phyloP scores from a whole-genome alignment of 2,888 invertebrate genomes.

The Aporophyla nigra region DNA sequence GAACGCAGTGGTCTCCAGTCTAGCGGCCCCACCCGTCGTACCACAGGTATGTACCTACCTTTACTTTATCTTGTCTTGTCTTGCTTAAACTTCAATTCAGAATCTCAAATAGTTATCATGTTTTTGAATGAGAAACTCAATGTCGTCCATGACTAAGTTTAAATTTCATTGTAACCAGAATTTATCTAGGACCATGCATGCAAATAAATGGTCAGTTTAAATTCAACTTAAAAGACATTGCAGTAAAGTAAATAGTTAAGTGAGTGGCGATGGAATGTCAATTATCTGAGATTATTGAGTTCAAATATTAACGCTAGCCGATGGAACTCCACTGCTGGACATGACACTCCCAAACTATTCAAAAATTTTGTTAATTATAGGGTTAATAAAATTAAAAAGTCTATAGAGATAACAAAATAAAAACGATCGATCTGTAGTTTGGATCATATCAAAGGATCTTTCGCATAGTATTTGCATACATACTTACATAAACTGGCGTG shows the following conservation, averaged over 20 bases:
- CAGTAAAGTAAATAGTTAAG: not conserved
- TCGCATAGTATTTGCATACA: not conserved
- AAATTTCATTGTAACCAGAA: not conserved
- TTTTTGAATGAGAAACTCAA: not conserved
- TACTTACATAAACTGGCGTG: too few relatives aligned
- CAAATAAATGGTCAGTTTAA: not conserved
- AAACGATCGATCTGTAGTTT: not conserved
- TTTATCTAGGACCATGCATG: not conserved
- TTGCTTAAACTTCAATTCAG: slow-evolving; percentile 16
- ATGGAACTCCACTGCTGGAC: slow-evolving; percentile 28
- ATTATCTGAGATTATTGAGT: slow-evolving; percentile 37
- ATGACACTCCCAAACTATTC: not conserved
- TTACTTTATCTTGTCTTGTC: slow-evolving; percentile 15
- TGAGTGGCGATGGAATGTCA: not conserved
- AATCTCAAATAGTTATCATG: slow-evolving; percentile 22
- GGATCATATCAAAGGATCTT: not conserved
- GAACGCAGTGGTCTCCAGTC: slow-evolving; percentile 87
- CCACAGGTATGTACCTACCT: slow-evolving; percentile 69
- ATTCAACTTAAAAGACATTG: not conserved
- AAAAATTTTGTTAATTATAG: not conserved
- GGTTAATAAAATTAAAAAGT: not conserved
- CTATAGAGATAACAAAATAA: not conserved
- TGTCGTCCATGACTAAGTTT: not conserved
- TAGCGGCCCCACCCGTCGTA: slow-evolving; percentile 61
- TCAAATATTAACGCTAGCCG: slow-evolving; percentile 11